Evolutionary conservation across 2,113 vertebrate genomes (phyloP), one percentile per base, ranked within the genome.

Genomic region (Pelecanoides urinatrix): DNA sequence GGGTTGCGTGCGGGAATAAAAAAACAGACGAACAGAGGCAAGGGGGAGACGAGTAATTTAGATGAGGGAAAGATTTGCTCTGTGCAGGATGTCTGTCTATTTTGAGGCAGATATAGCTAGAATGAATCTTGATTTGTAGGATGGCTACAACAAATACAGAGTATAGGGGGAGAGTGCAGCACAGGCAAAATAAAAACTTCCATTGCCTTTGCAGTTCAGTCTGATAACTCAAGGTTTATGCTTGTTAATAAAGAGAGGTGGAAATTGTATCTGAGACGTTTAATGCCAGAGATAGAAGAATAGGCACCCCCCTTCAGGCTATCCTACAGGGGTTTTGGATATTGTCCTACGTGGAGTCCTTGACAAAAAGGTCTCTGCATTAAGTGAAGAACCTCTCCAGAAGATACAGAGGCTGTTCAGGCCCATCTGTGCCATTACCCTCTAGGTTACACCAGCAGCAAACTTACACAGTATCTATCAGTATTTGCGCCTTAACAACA

Each of bases 11-110:
- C 27, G 0, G 89, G 83, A 95, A 79, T 70, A 70, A 91, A 97
- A 92, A 91, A 91, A 67, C 94, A 88, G 90, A n/a, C n/a, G 59
- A 87, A 92, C 84, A 93, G 97, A 95, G 75, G 42, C 36, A 5
- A 78, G 30, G 30, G 56, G 34, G 26, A 74, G 87, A 75, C 11
- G 6, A 94, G n/a, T 17, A 45, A 87, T 90, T 92, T 10, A 47
- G 53, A 82, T 4, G 72, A 66, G 49, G 86, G 74, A 62, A 76
- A 66, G 58, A 86, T 95, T 95, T 94, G 34, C 77, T 88, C 66
- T 0, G 0, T 47, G 53, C 92, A 95, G 89, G 89, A 95, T 92
- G 59, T 89, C 40, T 0, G 1, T 78, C 80, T 85, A 23, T 61
- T 80, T 83, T 76, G 90, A 38, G 87, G 84, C 45, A 85, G 22